Evolutionary conservation across 2,797 vertebrate species (phyloP).

Genomic region (Clarias laeviceps): DNA sequence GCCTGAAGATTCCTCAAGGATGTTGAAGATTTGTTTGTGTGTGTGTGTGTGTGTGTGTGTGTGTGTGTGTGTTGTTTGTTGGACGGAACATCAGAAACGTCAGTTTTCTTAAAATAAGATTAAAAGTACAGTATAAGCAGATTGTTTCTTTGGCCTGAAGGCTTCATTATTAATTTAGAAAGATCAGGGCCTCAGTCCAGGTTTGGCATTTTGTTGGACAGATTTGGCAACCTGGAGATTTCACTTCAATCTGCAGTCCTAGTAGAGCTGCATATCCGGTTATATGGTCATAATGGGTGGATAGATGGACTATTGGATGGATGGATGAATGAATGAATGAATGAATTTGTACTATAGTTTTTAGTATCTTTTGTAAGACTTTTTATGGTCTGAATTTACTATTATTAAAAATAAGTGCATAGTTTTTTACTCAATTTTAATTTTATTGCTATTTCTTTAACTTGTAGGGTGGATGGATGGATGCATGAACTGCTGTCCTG

Average conservation of each 20-base stretch:
- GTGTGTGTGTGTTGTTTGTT: neutral
- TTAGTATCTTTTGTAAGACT: too few species aligned
- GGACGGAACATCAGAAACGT: constrained; percentile 23
- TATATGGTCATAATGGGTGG: neutral
- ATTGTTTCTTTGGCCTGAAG: constrained; percentile 17
- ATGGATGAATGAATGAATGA: neutral
- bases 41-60: constrained; percentile 27
- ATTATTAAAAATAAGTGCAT: too few species aligned
- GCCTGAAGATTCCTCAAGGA: neutral
- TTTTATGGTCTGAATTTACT: too few species aligned
- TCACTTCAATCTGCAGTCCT: neutral
- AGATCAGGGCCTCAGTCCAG: neutral
- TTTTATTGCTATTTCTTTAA: too few species aligned
- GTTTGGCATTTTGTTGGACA: constrained; percentile 7
- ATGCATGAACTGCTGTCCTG: neutral
- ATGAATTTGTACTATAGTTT: too few species aligned
- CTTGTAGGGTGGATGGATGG: neutral
- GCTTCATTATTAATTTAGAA: constrained; percentile 16
- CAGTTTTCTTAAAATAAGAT: constrained; percentile 6
- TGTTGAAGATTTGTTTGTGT: constrained; percentile 1
- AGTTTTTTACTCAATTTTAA: too few species aligned
- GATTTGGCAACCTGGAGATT: constrained; percentile 2
- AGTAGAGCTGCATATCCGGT: neutral
- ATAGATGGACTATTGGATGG: neutral
- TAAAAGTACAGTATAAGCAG: constrained; percentile 8